phyloP scores from a whole-genome alignment of 2,888 invertebrate genomes.

The Choristoneura rosaceana region DNA sequence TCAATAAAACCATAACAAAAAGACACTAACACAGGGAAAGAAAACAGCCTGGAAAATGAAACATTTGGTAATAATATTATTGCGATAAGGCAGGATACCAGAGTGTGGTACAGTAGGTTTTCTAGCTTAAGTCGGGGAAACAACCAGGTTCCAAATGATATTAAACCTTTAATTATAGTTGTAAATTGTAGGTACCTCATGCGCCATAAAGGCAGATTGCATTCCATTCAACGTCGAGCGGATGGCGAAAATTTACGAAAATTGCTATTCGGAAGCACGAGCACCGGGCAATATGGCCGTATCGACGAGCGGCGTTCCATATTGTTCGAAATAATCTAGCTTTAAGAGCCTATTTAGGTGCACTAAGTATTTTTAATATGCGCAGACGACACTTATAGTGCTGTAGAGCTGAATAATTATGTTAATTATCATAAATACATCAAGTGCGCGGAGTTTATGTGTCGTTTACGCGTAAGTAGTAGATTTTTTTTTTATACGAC shows the following conservation, averaged over 20 bases:
- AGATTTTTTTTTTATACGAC: too few relatives aligned
- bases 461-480: too few relatives aligned
- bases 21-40: too few relatives aligned
- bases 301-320: neutral
- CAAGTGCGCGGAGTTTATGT: too few relatives aligned
- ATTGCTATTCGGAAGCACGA: constrained; percentile 29
- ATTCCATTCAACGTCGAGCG: constrained; percentile 26
- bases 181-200: constrained; percentile 33
- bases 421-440: neutral
- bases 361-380: neutral
- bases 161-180: constrained; percentile 39
- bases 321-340: neutral
- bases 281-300: neutral
- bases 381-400: neutral
- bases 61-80: too few relatives aligned
- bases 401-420: neutral
- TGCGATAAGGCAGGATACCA: too few relatives aligned
- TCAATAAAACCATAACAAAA: too few relatives aligned
- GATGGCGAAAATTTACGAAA: constrained; percentile 33
- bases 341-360: neutral
- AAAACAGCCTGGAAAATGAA: too few relatives aligned
- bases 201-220: constrained; percentile 39
- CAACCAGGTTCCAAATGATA: constrained; percentile 24
- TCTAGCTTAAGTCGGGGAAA: too few relatives aligned
- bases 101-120: too few relatives aligned